Evolutionary conservation across 2,888 invertebrate genomes (phyloP), one percentile per base, ranked within the genome.

Genomic region (Acleris holmiana): DNA sequence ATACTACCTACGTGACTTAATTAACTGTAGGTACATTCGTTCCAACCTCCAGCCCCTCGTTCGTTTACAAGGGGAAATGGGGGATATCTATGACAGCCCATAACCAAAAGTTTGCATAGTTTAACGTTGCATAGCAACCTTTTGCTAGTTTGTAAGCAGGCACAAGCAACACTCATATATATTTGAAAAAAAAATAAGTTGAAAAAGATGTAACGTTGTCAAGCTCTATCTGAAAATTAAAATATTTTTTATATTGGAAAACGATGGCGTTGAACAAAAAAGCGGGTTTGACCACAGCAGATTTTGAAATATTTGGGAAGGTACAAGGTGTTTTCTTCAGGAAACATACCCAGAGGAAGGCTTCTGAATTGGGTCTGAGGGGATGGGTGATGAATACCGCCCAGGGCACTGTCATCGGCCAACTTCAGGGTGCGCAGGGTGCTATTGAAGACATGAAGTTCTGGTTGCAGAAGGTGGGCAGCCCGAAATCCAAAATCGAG

Each of bases 361-460:
- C 94, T 0, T 85, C 85, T 13, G 93, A 94, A 70, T 85, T 96
- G 17, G 94, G 94, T 1, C 75, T 96, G 5, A 94, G 90, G 74
- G 96, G 96, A 59, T 96, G 96, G 95, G 95, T 96, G 70, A 95
- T 94, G 94, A 96, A 96, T 76, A 96, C 96, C 0, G 85, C 93
- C 6, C 87, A 93, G 70, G 95, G 94, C 0, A 96, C 96, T 0
- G 96, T 96, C 0, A 82, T 94, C 56, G 96, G 96, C 2, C 91
- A 93, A 64, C 64, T 96, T 49, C 95, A 96, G 86, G 96, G 96
- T 2, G 85, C 93, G 13, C 76, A 83, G 55, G 73, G 76, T 1
- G 93, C 93, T 69, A 78, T 96, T 44, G 91, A 93, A 7, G 91
- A 94, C 77, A 96, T 96, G 96, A 92, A 91, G 69, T 62, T 71